These are phyloP conservation scores for Lindbergichthys nudifrons DNA, from an alignment of 2,797 vertebrate genomes.

Conservation along the genomic window DNA sequence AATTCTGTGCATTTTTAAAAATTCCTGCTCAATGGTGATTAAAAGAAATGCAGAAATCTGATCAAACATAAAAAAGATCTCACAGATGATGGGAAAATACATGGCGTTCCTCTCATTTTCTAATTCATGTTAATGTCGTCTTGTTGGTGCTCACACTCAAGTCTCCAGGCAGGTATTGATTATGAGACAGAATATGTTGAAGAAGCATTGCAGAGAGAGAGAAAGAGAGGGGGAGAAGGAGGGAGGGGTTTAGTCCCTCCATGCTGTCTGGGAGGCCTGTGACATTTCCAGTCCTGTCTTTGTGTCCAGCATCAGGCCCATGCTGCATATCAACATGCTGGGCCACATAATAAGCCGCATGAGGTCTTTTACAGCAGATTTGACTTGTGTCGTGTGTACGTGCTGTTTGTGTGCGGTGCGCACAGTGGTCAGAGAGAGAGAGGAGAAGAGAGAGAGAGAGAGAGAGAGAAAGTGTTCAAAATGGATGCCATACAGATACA, in stretches of 20 bases:
- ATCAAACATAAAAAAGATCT: not conserved
- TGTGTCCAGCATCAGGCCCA: conserved; percentile 61
- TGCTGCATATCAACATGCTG: conserved; percentile 68
- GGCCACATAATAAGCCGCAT: conserved; percentile 72
- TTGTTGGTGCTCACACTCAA: conserved; percentile 4
- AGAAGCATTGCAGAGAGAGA: not conserved
- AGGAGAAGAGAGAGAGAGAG: conserved; percentile 38
- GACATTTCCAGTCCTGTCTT: conserved; percentile 69
- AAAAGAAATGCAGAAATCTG: conserved; percentile 1
- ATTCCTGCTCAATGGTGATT: not conserved
- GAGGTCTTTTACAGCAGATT: conserved; percentile 63
- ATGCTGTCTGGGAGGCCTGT: conserved; percentile 64
- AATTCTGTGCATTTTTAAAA: not conserved
- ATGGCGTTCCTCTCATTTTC: not conserved
- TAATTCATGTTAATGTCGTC: not conserved
- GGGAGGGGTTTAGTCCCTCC: conserved; percentile 18
- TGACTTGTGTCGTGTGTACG: conserved; percentile 62
- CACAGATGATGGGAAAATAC: not conserved
- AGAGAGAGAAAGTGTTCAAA: conserved; percentile 75
- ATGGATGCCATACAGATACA: conserved; percentile 78
- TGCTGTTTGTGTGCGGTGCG: conserved; percentile 62
- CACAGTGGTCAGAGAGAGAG: conserved; percentile 54
- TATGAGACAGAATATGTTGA: conserved; percentile 4
- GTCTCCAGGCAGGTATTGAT: conserved; percentile 27
- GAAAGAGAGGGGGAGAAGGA: not conserved